Evolutionary conservation across 2,113 vertebrate species (phyloP).

Genomic region (Clinocottus analis): DNA sequence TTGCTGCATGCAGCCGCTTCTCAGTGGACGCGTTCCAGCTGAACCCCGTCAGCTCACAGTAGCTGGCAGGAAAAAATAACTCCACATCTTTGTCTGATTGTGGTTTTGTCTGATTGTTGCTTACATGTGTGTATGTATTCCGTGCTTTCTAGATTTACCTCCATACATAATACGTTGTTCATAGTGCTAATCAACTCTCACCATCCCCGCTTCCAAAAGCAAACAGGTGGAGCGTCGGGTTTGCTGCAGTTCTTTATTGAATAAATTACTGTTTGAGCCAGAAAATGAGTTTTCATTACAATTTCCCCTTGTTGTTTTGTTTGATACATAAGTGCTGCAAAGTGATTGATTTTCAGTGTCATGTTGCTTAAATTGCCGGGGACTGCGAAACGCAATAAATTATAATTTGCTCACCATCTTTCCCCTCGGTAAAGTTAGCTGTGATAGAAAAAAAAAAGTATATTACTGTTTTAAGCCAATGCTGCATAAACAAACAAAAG

Average conservation of each 20-base stretch:
- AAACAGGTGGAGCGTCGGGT: neutral
- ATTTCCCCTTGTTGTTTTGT: conserved; percentile 13
- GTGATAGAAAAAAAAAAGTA: neutral
- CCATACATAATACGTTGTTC: neutral
- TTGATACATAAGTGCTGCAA: neutral
- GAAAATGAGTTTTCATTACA: neutral
- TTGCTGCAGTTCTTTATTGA: neutral
- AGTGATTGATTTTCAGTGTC: conserved; percentile 27
- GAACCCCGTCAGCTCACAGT: neutral
- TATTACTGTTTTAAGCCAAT: neutral
- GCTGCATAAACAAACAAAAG: neutral
- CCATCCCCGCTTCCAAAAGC: neutral
- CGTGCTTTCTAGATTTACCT: conserved; percentile 4
- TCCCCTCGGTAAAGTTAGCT: neutral
- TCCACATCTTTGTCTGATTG: neutral
- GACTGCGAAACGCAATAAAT: neutral
- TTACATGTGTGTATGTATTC: too few relatives aligned
- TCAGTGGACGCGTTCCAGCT: neutral
- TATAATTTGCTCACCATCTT: conserved; percentile 1
- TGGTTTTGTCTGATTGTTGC: neutral
- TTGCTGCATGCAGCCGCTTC: too few relatives aligned
- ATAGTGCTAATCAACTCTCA: conserved; percentile 22
- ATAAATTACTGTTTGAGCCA: neutral
- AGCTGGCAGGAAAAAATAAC: neutral
- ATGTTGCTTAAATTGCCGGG: conserved; percentile 1